A percentile compares a stretch with the other conserved stretches of the same genome.
Evolutionary conservation across 2,797 vertebrate species (phyloP).

Genomic region (Scarus forsteni): DNA sequence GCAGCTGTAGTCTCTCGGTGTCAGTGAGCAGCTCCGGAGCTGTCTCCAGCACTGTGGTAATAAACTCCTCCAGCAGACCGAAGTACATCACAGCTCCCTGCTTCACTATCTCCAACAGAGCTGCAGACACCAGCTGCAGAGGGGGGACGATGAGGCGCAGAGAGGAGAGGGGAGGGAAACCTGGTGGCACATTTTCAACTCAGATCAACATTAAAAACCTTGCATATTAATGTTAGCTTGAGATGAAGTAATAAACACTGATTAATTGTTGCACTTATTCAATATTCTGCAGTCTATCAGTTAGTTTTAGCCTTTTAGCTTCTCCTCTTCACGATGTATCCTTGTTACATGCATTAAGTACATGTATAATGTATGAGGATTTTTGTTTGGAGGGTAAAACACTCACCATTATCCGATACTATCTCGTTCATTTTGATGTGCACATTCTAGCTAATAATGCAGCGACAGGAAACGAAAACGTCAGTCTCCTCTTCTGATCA

Average conservation of each 20-base stretch:
- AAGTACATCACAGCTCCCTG: conserved; percentile 51
- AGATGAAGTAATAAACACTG: too few relatives aligned
- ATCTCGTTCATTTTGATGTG: conserved; percentile 22
- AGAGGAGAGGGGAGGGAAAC: conserved; percentile 30
- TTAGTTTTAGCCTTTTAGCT: neutral
- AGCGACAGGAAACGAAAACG: neutral
- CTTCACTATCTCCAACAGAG: conserved; percentile 53
- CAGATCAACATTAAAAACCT: neutral
- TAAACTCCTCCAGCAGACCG: conserved; percentile 56
- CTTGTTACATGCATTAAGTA: neutral
- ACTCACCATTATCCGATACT: conserved; percentile 14
- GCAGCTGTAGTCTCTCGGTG: conserved; percentile 37
- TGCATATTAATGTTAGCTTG: neutral
- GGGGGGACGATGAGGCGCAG: conserved; percentile 35
- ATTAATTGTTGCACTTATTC: neutral
- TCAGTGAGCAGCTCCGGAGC: conserved; percentile 50
- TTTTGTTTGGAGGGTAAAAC: neutral
- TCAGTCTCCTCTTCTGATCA: too few relatives aligned
- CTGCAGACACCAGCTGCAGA: conserved; percentile 47
- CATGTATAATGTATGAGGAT: neutral
- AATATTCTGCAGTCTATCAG: neutral
- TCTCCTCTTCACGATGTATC: neutral
- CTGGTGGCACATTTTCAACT: conserved; percentile 2
- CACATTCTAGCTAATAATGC: neutral
- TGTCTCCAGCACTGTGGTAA: conserved; percentile 44